Evolutionary conservation across 2,113 vertebrate genomes (phyloP), one percentile per base, ranked within the genome.

Genomic region (Cinclus cinclus): DNA sequence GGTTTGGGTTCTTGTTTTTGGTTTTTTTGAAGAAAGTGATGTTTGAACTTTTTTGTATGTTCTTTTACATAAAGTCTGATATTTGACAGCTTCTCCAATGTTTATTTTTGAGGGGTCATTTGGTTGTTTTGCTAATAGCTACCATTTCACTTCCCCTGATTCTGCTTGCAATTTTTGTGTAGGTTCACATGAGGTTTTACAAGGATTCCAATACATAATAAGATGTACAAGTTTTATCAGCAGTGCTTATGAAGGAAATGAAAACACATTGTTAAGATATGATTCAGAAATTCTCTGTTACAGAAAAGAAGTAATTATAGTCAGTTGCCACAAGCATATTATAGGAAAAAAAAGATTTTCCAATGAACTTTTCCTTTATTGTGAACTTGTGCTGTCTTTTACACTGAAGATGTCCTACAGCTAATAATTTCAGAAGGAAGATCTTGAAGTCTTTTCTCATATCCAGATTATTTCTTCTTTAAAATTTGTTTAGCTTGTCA

Each of bases 401-500:
- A 55, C 65, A 56, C 6, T 87, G 83, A 46, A 83, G 70, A 80
- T 68, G 58, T 92, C 92, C 44, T 77, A 35, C 76, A 78, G 70
- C 63, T 83, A 37, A 35, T 77, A 39, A 42, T 81, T 92, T 82
- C 50, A 68, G 74, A 88, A 94, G 94, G 35, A 41, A 50, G 11
- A 37, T 25, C 33, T 41, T 63, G 20, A 63, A n/a, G 31, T 50
- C 16, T 83, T 83, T 77, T 69, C 25, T 78, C 3, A 0, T 71
- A 33, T n/a, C 17, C 89, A 88, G 78, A 92, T 89, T 74, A 91
- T 90, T 93, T 91, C 49, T 87, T 35, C 84, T 35, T 79, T 95
- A 70, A 94, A 91, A 82, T 95, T 96, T 93, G 19, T 67, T 92
- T 94, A 73, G 60, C 44, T 79, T 87, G 12, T 78, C 83, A 33